Evolutionary conservation across 2,888 invertebrate genomes (phyloP).

Genomic region (Cactoblastis cactorum): DNA sequence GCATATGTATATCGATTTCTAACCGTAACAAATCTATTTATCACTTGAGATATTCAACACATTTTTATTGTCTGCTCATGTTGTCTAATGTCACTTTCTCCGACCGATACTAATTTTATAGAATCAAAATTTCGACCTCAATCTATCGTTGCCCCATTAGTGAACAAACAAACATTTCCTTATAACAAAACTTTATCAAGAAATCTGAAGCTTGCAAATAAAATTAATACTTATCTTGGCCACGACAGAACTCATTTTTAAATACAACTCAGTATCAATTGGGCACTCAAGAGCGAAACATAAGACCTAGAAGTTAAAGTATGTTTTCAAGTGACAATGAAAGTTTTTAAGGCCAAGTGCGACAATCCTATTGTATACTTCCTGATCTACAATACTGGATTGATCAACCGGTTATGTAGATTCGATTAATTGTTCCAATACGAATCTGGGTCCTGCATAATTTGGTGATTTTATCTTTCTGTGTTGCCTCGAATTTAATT

Average conservation of each 20-base stretch:
- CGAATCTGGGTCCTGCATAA: constrained; percentile 12
- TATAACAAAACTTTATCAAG: constrained; percentile 5
- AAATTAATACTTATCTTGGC: background rate
- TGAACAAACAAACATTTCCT: background rate
- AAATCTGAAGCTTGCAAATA: background rate
- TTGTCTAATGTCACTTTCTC: background rate
- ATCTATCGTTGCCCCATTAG: constrained; percentile 6
- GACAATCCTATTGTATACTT: constrained; percentile 29
- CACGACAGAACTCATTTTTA: background rate
- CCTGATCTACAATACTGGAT: constrained; percentile 10
- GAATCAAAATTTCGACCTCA: background rate
- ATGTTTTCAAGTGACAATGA: constrained; percentile 26
- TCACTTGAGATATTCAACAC: background rate
- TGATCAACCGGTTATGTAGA: constrained; percentile 8
- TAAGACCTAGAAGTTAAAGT: constrained; percentile 18
- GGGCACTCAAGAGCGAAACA: background rate
- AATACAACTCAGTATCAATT: background rate
- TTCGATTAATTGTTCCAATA: constrained; percentile 8
- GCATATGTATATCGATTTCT: too few relatives aligned
- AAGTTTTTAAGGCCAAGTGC: constrained; percentile 38
- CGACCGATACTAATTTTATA: background rate
- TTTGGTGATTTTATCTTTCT: constrained; percentile 5
- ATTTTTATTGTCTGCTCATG: background rate
- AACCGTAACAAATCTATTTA: too few relatives aligned
- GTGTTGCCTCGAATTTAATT: background rate